Evolutionary conservation across 1,140 invertebrate species (phyloP).

Genomic region (Pachypeltis micranthus): DNA sequence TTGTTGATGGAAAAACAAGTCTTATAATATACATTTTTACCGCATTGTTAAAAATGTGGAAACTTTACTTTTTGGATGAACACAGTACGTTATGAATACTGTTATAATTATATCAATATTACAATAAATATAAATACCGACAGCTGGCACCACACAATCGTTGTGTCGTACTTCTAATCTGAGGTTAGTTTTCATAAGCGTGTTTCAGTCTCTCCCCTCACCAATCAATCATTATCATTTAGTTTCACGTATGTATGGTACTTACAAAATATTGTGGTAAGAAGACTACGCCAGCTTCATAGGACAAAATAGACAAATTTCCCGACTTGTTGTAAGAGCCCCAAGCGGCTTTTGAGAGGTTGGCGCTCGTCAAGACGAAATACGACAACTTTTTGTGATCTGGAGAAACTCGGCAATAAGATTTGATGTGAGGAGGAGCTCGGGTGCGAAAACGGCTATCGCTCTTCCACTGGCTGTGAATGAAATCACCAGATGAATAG

Average conservation of each 20-base stretch:
- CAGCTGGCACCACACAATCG: background rate
- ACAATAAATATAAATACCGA: background rate
- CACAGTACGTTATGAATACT: background rate
- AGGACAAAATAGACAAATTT: conserved; percentile 55
- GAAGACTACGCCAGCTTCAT: conserved; percentile 85
- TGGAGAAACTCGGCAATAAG: conserved; percentile 65
- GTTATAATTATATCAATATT: background rate
- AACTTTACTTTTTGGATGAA: background rate
- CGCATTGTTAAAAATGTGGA: too few species aligned
- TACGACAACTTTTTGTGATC: conserved; percentile 52
- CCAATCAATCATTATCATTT: too few species aligned
- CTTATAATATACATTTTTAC: too few species aligned
- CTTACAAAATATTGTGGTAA: conserved; percentile 72
- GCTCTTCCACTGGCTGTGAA: conserved; percentile 71
- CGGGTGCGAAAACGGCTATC: conserved; percentile 48
- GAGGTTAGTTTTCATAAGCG: background rate
- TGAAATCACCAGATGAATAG: conserved; percentile 21
- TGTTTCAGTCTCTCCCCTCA: too few species aligned
- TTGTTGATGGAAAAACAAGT: too few species aligned
- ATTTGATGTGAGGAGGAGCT: conserved; percentile 91
- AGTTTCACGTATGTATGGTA: conserved; percentile 27
- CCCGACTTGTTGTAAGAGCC: conserved; percentile 56
- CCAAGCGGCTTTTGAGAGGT: conserved; percentile 93
- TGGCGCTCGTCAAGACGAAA: conserved; percentile 83
- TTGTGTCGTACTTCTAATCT: background rate